These are phyloP conservation scores for Sakesphorus luctuosus DNA, from an alignment of 2,113 vertebrate genomes.

Conservation along the genomic window DNA sequence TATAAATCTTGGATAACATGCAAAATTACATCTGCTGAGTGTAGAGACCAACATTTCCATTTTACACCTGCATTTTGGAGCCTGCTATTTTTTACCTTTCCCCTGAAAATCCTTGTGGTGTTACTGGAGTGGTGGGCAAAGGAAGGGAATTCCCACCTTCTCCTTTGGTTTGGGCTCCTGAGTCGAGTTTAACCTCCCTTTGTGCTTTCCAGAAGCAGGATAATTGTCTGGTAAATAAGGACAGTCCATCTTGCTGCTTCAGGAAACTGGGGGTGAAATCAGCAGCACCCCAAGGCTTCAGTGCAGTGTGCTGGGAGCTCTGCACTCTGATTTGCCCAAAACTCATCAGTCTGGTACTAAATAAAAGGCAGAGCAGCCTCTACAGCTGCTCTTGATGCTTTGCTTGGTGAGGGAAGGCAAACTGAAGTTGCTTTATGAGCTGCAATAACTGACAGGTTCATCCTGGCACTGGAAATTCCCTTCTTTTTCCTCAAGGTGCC, in stretches of 20 bases:
- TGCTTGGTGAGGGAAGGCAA: not conserved
- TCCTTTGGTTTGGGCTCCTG: not conserved
- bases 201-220: not conserved
- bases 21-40: not conserved
- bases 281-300: not conserved
- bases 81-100: not conserved
- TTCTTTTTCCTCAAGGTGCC: not conserved
- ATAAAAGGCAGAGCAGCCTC: not conserved
- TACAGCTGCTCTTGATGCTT: not conserved
- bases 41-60: not conserved
- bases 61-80: not conserved
- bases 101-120: not conserved
- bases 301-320: not conserved
- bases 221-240: not conserved
- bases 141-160: not conserved
- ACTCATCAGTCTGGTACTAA: not conserved
- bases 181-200: not conserved
- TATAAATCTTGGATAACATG: not conserved
- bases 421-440: not conserved
- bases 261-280: not conserved
- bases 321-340: not conserved
- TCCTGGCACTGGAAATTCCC: not conserved
- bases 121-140: not conserved
- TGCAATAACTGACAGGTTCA: not conserved
- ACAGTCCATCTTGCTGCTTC: not conserved